Evolutionary conservation across 2,888 invertebrate genomes (phyloP).

Genomic region (Drosophila crucigera): DNA sequence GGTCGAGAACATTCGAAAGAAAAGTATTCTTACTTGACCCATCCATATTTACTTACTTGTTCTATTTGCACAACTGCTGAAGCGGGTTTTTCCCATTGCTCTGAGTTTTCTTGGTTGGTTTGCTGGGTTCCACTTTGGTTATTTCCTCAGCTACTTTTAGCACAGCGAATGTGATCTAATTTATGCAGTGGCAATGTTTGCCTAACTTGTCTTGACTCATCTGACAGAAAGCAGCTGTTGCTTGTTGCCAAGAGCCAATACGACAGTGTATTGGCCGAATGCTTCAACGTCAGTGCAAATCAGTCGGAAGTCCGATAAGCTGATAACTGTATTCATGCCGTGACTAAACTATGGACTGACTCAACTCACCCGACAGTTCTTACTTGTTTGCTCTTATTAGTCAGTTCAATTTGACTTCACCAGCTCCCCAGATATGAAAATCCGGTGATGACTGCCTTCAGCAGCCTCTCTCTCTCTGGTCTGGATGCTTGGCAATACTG

Average conservation of each 20-base stretch:
- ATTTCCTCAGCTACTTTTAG: slow-evolving; percentile 34
- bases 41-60: slow-evolving; percentile 27
- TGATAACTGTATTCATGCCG: background rate
- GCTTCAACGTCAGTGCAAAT: slow-evolving; percentile 18
- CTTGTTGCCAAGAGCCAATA: slow-evolving; percentile 41
- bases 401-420: background rate
- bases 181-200: slow-evolving; percentile 37
- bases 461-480: background rate
- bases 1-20: background rate
- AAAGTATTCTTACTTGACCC: slow-evolving; percentile 35
- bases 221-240: slow-evolving; percentile 5
- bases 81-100: slow-evolving; percentile 42
- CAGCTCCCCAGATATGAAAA: background rate
- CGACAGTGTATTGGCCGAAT: slow-evolving; percentile 7
- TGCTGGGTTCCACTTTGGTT: slow-evolving; percentile 14
- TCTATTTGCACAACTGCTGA: slow-evolving; percentile 49
- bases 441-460: background rate
- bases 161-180: slow-evolving; percentile 41
- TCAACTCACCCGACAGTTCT: background rate
- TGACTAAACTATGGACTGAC: slow-evolving; percentile 12
- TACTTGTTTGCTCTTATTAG: background rate
- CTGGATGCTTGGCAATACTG: background rate
- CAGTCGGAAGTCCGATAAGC: slow-evolving; percentile 46
- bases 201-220: slow-evolving; percentile 22
- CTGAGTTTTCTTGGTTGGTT: background rate